Conservation (phyloP, 2,797 vertebrate genomes). For the Argya squamiceps region DNA sequence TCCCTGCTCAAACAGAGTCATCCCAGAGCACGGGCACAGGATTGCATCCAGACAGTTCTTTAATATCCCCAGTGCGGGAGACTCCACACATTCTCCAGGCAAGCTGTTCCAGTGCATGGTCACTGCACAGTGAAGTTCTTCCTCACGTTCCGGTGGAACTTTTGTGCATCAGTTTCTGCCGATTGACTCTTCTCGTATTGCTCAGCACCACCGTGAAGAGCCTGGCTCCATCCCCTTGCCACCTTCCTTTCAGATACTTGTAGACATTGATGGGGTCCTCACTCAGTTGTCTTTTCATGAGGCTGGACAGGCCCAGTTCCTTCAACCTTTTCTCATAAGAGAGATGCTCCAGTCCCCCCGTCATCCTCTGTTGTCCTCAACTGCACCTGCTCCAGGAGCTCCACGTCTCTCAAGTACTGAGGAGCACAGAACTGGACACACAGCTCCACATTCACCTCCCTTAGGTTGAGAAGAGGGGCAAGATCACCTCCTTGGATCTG, state of each 20-base stretch:
- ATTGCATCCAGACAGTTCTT: background rate
- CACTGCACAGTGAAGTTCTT: background rate
- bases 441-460: background rate
- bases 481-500: background rate
- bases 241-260: background rate
- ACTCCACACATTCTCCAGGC: no score
- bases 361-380: background rate
- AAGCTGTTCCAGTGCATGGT: background rate
- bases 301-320: background rate
- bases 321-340: background rate
- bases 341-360: background rate
- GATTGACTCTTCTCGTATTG: fast-evolving
- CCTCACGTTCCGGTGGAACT: background rate
- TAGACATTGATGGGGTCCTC: fast-evolving
- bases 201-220: fast-evolving
- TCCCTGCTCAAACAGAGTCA: background rate
- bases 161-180: background rate
- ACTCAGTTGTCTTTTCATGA: fast-evolving
- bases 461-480: background rate
- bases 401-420: fast-evolving
- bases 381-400: background rate
- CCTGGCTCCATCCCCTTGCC: background rate
- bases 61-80: background rate
- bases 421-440: background rate
- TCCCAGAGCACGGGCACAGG: background rate